Percentiles rank a stretch among this genome's conserved stretches.
Evolutionary conservation across 2,113 vertebrate species (phyloP).

Genomic region (Rhabdomys dilectus): DNA sequence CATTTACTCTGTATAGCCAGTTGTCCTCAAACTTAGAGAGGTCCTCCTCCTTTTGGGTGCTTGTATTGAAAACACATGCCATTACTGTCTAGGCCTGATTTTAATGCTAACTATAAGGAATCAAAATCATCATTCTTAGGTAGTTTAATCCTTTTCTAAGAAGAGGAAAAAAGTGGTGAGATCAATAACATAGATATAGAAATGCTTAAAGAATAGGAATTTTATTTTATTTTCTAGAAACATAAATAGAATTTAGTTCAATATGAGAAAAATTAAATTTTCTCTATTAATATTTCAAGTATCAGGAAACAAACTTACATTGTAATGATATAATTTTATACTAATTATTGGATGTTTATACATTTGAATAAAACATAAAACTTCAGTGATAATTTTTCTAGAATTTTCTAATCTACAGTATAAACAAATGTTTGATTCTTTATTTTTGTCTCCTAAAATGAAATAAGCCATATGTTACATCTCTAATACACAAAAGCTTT

Average conservation of each 20-base stretch:
- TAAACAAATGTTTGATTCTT: constrained; percentile 7
- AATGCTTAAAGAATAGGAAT: not conserved
- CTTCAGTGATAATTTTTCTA: not conserved
- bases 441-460: not conserved
- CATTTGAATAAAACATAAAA: constrained; percentile 34
- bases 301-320: not conserved
- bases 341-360: not conserved
- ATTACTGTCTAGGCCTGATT: not conserved
- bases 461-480: not conserved
- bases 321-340: not conserved
- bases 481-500: not conserved
- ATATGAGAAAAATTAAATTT: not conserved
- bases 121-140: not conserved
- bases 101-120: constrained; percentile 1
- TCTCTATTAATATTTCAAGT: not conserved
- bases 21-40: not conserved
- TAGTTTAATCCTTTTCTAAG: not conserved
- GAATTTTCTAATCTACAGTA: not conserved
- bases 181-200: not conserved
- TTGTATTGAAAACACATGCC: accelerated
- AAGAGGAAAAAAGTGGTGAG: not conserved
- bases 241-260: not conserved
- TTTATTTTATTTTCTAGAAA: not conserved
- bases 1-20: not conserved
- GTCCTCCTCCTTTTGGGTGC: not conserved